Base-by-base conservation (phyloP, 2,797 vertebrate species). In the Rhabdomys pumilio region DNA sequence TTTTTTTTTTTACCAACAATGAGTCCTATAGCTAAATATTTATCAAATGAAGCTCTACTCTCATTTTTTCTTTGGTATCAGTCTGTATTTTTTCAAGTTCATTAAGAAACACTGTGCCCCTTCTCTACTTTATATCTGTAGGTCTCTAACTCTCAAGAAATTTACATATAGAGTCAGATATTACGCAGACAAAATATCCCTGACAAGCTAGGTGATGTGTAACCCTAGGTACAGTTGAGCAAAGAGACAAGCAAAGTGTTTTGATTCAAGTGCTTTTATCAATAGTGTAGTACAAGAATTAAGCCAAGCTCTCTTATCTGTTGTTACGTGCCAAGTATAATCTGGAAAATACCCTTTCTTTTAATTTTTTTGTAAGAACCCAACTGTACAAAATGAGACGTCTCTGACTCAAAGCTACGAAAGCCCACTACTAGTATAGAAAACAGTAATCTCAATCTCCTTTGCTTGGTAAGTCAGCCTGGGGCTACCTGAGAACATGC, bases 21-120 rank as follows among this genome's bases (percentile, higher is more conserved):
- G 84, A 91, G 38, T 81, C 41, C 22, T 76, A 5, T 31, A 41
- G 55, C 31, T 76, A 96, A 77, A 65, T 31, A 79, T 61, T 92
- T 12, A 34, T 47, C n/a, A 89, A 76, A 92, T 38, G 41, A 87
- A 95, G 19, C 90, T 41, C 3, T 1, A 34, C 6, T 6, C 44
- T 73, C 84, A 61, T 14, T 47, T 97, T 94, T 90, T 65, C 55
- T 89, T 76, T 80, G 6, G 8, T 29, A 6, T 90, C 53, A 76
- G 59, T 84, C 57, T 89, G 7, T n/a, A 31, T 73, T 83, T 97
- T 97, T 87, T 82, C 38, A 57, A 69, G 24, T 89, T n/a, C 96
- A 47, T 92, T 41, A 17, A 47, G 67, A 95, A 91, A 63, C 12
- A 26, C 44, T 72, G 12, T 14, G 17, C 12, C 22, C 44, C 91